Evolutionary conservation across 2,888 invertebrate genomes (phyloP), one percentile per base, ranked within the genome.

Genomic region (Troides aeacus): DNA sequence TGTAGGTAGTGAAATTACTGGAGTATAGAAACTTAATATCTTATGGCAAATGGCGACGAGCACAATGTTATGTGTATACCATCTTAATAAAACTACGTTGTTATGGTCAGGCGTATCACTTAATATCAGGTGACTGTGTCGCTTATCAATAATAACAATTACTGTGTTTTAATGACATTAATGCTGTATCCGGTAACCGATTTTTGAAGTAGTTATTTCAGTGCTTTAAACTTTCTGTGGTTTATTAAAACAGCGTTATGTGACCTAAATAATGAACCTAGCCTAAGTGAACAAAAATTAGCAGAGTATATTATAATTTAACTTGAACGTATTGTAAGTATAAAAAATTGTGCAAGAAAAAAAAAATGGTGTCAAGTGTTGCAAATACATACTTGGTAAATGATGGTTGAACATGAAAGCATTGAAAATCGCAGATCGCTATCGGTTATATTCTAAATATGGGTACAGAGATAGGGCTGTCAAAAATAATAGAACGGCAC

Each of bases 371-470:
- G 60, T 66, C 59, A 66, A 62, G 36, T 63, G 24, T 53, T 66
- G 66, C 70, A 42, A 70, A 70, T 46, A n/a, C 65, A 69, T 63
- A 63, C 50, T 66, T 63, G 39, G 66, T 62, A 63, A 58, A 70
- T 62, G 64, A 65, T 24, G 62, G 18, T 62, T 7, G 42, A 64
- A 64, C 61, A 70, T 64, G 70, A 70, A 67, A 70, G 70, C 70
- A 66, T 70, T 70, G 61, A 67, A 61, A 70, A 70, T 70, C 61
- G 67, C 46, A 21, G 70, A 70, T 70, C 67, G 64, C 67, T 70
- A 70, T 70, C 70, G 63, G 46, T 56, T 50, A 59, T 68, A 64
- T 70, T 61, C 66, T 67, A 62, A 70, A 70, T 70, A 64, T 36
- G 62, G 62, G 12, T 53, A 2, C 36, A 61, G 17, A 30, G 24